Percentiles rank a stretch among this genome's conserved stretches.
These are phyloP conservation scores for Tamandua tetradactyla DNA, from an alignment of 2,797 vertebrate species.

Conservation along the genomic window DNA sequence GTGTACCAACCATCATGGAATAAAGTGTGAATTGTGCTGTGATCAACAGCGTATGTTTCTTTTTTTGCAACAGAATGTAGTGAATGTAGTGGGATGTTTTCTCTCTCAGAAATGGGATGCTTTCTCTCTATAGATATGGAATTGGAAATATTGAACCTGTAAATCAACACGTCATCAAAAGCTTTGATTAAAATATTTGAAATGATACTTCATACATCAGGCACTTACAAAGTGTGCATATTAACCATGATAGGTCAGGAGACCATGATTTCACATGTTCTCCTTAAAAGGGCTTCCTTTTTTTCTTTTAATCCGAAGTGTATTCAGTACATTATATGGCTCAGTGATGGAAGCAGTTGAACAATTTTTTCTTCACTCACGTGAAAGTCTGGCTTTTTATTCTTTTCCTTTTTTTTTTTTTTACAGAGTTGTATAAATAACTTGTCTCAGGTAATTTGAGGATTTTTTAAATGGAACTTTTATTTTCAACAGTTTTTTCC, in stretches of 20 bases:
- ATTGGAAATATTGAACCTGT: neutral
- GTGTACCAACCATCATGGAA: constrained; percentile 81
- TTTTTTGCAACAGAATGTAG: constrained; percentile 64
- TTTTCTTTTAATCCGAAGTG: neutral
- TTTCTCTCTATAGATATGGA: neutral
- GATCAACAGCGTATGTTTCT: constrained; percentile 63
- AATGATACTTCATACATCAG: neutral
- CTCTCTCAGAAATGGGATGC: neutral
- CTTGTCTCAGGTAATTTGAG: constrained; percentile 40
- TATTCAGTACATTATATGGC: neutral
- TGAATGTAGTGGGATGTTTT: too few species aligned
- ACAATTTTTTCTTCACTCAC: neutral
- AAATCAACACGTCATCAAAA: neutral
- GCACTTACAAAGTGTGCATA: neutral
- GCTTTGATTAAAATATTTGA: neutral
- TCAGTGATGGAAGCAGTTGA: neutral
- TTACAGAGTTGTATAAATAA: neutral
- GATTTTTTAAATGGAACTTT: neutral
- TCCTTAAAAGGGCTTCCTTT: neutral
- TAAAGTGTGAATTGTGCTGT: constrained; percentile 85
- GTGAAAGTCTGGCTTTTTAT: neutral
- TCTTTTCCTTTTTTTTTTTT: neutral
- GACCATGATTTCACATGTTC: neutral
- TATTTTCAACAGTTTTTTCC: constrained; percentile 37
- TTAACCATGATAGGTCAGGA: neutral